Evolutionary conservation across 2,888 invertebrate species (phyloP).

Genomic region (Sphaerophoria rueppellii): DNA sequence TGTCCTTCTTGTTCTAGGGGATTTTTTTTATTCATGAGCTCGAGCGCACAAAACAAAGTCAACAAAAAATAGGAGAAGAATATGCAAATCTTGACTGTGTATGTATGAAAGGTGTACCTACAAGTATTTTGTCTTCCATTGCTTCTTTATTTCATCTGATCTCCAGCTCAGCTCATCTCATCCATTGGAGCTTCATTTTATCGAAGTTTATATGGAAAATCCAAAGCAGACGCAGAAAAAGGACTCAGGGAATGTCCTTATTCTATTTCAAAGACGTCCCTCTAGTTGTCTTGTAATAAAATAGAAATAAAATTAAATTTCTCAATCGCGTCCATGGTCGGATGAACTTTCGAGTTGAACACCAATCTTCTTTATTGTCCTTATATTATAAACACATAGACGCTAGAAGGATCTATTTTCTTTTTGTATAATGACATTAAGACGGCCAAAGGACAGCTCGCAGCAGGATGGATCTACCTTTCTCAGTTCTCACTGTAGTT

Average conservation of each 20-base stretch:
- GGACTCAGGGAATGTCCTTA: constrained; percentile 9
- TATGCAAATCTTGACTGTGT: background rate
- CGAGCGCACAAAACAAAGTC: constrained; percentile 29
- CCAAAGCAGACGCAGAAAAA: constrained; percentile 7
- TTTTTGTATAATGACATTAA: background rate
- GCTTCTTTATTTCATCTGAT: background rate
- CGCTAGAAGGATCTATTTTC: constrained; percentile 14
- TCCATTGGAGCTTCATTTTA: constrained; percentile 22
- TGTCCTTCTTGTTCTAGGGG: constrained; percentile 41
- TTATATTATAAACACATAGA: constrained; percentile 1
- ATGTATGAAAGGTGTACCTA: background rate
- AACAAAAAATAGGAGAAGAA: background rate
- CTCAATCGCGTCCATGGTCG: constrained; percentile 39
- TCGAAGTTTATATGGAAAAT: constrained; percentile 28
- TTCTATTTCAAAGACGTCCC: background rate
- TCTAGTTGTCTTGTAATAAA: constrained; percentile 33
- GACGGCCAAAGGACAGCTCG: background rate
- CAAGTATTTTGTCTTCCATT: constrained; percentile 17
- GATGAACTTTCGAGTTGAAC: constrained; percentile 37
- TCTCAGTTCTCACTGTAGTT: background rate
- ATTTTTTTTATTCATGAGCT: constrained; percentile 49
- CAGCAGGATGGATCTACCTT: background rate
- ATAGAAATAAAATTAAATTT: constrained; percentile 45
- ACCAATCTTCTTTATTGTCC: constrained; percentile 38
- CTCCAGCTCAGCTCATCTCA: constrained; percentile 1